Percentiles rank a stretch among this genome's conserved stretches.
Conservation (phyloP, 2,888 invertebrate species). For the Heliconius hortense region DNA sequence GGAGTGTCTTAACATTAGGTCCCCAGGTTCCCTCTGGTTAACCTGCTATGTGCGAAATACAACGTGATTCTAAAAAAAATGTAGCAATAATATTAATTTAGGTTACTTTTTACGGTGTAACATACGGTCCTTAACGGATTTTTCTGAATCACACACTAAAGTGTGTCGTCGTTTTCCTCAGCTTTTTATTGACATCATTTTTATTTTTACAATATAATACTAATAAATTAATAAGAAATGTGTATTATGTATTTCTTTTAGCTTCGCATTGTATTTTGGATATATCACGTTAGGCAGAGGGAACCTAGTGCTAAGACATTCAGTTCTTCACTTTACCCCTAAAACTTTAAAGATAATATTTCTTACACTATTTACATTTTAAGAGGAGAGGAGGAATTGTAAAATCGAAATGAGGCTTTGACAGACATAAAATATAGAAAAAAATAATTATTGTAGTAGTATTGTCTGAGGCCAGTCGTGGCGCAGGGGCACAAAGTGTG, state of each 20-base stretch:
- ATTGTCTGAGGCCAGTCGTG: too few species aligned
- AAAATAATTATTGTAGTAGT: too few species aligned
- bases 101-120: slow-evolving; percentile 51
- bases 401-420: too few species aligned
- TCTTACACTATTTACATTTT: too few species aligned
- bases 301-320: background rate
- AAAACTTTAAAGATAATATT: background rate
- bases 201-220: slow-evolving; percentile 33
- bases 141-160: slow-evolving; percentile 64
- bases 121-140: slow-evolving; percentile 55
- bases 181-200: slow-evolving; percentile 40
- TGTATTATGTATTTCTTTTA: background rate
- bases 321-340: too few species aligned
- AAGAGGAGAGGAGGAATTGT: too few species aligned
- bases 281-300: background rate
- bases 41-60: background rate
- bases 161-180: slow-evolving; percentile 59
- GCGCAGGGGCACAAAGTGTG: too few species aligned
- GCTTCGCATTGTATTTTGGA: background rate
- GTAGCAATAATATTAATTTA: background rate
- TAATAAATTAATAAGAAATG: slow-evolving; percentile 2
- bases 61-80: background rate
- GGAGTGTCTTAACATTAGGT: background rate
- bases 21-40: background rate
- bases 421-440: too few species aligned